Percentiles rank a stretch among this genome's conserved stretches.
phyloP scores from a whole-genome alignment of 2,888 invertebrate genomes.

The Dryomyza anilis region DNA sequence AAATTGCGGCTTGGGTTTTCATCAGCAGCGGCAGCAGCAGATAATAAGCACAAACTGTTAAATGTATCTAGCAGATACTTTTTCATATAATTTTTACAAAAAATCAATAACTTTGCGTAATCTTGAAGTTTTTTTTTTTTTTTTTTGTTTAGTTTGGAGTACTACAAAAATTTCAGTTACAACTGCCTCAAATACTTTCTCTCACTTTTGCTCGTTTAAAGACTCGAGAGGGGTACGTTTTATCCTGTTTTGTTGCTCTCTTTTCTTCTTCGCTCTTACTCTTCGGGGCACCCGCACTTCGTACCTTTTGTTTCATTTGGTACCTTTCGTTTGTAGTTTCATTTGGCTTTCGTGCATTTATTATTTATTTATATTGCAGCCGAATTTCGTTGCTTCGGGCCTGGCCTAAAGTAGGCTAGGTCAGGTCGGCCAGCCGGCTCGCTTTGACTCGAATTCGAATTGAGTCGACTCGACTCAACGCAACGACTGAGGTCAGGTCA shows the following conservation, averaged over 20 bases:
- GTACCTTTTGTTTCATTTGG: neutral
- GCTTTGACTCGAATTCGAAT: neutral
- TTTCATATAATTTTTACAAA: neutral
- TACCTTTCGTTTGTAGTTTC: neutral
- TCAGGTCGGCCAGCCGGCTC: slow-evolving; percentile 38
- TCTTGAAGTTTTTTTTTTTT: neutral
- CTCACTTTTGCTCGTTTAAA: no score
- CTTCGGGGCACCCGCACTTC: no score
- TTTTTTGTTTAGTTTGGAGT: neutral
- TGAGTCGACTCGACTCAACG: slow-evolving; percentile 27
- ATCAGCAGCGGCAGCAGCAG: neutral
- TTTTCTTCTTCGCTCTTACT: neutral
- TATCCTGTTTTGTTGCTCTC: neutral
- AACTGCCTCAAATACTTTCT: neutral
- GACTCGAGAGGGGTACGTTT: no score
- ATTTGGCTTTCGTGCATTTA: neutral
- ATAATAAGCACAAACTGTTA: neutral
- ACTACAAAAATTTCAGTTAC: neutral
- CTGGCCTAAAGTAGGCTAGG: slow-evolving; percentile 43
- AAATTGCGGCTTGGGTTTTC: slow-evolving; percentile 21
- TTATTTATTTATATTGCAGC: neutral
- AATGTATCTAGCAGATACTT: neutral
- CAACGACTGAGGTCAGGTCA: slow-evolving; percentile 38
- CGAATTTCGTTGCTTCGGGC: slow-evolving; percentile 2
- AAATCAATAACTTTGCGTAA: slow-evolving; percentile 12